Base-by-base conservation (phyloP, 2,113 vertebrate genomes). In the Rutilus rutilus region DNA sequence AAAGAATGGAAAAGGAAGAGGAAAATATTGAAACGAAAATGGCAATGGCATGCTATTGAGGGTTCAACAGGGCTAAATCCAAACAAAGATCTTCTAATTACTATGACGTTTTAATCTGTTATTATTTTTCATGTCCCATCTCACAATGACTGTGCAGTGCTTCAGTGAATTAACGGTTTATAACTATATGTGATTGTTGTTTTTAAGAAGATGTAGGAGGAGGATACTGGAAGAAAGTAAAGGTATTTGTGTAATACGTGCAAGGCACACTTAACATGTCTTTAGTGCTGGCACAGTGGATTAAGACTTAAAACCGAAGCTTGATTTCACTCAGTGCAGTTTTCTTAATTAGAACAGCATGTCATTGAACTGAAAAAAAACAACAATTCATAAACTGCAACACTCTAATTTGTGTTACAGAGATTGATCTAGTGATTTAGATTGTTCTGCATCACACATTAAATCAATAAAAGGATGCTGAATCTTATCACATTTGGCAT, bases 371-470 rank as follows among this genome's bases (percentile, higher is more conserved):
- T 82, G 25, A 33, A 50, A 71, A 71, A 76, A 36, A 84, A 76
- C 54, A 45, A 79, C 3, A 74, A 50, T 5, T 54, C 74, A 69
- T 57, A 75, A 84, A 75, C 86, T 77, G 78, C 75, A 60, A 50
- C 45, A 15, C n/a, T 14, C 57, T 86, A 83, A 87, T 89, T 87
- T 81, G 84, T 45, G 33, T 74, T 25, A 42, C 74, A 11, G 17
- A 84, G 33, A 78, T 85, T 21, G 73, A 74, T 64, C 59, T 19
- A 19, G 19, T 82, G 79, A 65, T 36, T 36, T 80, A 54, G n/a
- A 71, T 85, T 33, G 83, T 79, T 84, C 62, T 36, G 33, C n/a
- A 69, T 52, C 52, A 27, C 81, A 78, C 25, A 11, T 81, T 85
- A 33, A 39, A 15, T 81, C 59, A 45, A 59, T 78, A 47, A 78